These are phyloP conservation scores for Seriola aureovittata DNA, from an alignment of 2,113 vertebrate species.

Conservation along the genomic window DNA sequence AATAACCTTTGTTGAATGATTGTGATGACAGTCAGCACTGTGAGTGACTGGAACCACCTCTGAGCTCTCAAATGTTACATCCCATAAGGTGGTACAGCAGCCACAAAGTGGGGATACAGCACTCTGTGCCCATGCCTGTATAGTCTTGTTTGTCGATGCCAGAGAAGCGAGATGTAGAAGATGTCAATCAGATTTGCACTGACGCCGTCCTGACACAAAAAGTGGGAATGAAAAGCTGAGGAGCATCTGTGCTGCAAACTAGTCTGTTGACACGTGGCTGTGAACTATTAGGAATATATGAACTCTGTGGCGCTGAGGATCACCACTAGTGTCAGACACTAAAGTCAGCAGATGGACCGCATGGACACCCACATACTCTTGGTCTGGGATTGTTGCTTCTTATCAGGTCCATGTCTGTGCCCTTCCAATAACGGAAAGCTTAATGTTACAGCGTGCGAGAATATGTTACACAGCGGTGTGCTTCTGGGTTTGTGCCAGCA, in stretches of 20 bases:
- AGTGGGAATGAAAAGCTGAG: slow-evolving; percentile 6
- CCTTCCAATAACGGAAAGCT: too few species aligned
- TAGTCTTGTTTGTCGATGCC: neutral
- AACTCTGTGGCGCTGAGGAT: slow-evolving; percentile 7
- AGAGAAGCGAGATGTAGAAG: slow-evolving; percentile 9
- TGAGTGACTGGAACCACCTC: neutral
- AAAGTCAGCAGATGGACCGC: slow-evolving; percentile 12
- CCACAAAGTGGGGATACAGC: neutral
- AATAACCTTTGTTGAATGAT: neutral
- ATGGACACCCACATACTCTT: too few species aligned
- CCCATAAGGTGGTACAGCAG: neutral
- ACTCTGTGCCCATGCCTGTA: neutral
- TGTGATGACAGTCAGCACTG: neutral
- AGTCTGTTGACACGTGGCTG: neutral
- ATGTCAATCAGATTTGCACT: slow-evolving; percentile 6
- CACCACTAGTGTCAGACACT: neutral
- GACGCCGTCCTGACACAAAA: neutral
- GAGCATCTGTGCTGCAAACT: slow-evolving; percentile 41
- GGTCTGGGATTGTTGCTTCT: too few species aligned
- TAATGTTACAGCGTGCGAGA: neutral
- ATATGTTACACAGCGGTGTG: neutral
- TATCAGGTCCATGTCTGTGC: too few species aligned
- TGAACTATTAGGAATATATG: slow-evolving; percentile 21
- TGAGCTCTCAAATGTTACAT: neutral
- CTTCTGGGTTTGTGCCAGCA: too few species aligned